Evolutionary conservation across 37 sponge, comb jelly and placozoan species (phyloP), one percentile per base, ranked within the genome.

Genomic region (Hormiphora californensis): DNA sequence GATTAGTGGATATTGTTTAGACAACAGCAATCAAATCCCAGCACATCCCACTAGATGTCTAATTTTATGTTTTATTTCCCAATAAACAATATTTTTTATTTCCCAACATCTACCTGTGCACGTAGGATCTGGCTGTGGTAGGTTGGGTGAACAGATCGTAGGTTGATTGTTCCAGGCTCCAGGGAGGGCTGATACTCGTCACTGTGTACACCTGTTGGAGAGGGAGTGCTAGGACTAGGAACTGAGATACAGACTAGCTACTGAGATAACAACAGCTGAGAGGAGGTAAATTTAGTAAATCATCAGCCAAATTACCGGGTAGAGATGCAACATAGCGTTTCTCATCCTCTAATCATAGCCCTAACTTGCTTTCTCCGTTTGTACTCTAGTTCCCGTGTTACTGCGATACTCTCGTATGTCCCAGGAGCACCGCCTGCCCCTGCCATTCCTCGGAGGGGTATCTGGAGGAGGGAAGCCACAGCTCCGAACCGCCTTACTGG

Each of bases 161-260:
- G 44, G 46, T 73, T 73, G 25, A 73, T 21, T 28, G 81, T 73
- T 22, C 81, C 81, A 43, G 81, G 81, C 81, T 73, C 81, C 81
- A 73, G 23, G 8, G 81, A 73, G 17, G 81, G 81, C 23, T 40
- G 9, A 28, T 73, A 73, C 23, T 73, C 81, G 23, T 73, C 81
- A 73, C 81, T 73, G 12, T 28, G 40, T 4, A 73, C n/a, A 3
- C 81, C 81, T 73, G 33, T 19, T n/a, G 22, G 22, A 7, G 23
- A 57, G 27, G 53, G 53, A 49, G 9, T 9, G 53, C 9, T 17
- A 49, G 9, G 15, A 49, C 53, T 17, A 15, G 9, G 15, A 15
- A 9, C 15, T 49, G 12, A 49, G 53, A 49, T 15, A 49, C 53
- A 17, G 15, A 49, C 9, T 17, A 49, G 9, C 12, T 49, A 49